Evolutionary conservation across 2,888 invertebrate species (phyloP).

Genomic region (Maniola hyperantus): DNA sequence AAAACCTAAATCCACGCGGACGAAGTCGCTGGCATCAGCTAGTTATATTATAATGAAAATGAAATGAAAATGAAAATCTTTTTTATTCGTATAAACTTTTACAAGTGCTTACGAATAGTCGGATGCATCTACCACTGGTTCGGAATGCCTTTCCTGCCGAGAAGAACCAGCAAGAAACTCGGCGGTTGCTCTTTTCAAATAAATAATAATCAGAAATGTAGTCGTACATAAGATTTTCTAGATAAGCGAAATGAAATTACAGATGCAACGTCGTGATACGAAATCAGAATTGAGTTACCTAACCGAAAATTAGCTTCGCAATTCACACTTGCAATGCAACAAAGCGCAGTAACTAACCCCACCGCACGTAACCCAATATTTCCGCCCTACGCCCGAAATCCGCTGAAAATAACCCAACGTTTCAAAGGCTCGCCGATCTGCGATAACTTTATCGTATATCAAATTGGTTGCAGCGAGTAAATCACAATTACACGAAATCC

Average conservation of each 20-base stretch:
- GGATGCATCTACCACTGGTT: too few relatives aligned
- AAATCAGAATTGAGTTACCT: neutral
- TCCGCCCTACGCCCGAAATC: conserved; percentile 24
- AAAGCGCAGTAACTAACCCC: conserved; percentile 19
- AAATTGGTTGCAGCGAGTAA: conserved; percentile 64
- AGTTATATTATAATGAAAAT: too few relatives aligned
- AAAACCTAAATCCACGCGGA: too few relatives aligned
- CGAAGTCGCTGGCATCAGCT: too few relatives aligned
- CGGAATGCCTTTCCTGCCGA: too few relatives aligned
- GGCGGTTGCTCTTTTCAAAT: too few relatives aligned
- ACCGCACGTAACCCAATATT: conserved; percentile 21
- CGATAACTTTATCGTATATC: conserved; percentile 75
- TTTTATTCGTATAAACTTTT: too few relatives aligned
- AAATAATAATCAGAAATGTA: neutral
- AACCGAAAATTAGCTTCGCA: conserved; percentile 12
- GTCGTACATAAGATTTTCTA: neutral
- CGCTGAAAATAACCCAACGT: conserved; percentile 30
- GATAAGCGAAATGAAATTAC: neutral
- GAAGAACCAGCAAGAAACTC: too few relatives aligned
- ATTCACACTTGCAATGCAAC: conserved; percentile 16
- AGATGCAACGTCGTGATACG: neutral
- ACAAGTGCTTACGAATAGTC: too few relatives aligned
- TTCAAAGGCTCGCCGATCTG: conserved; percentile 45
- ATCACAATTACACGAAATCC: conserved; percentile 76
- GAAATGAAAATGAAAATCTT: too few relatives aligned